Evolutionary conservation across 2,888 invertebrate species (phyloP).

Genomic region (Spodoptera picta): DNA sequence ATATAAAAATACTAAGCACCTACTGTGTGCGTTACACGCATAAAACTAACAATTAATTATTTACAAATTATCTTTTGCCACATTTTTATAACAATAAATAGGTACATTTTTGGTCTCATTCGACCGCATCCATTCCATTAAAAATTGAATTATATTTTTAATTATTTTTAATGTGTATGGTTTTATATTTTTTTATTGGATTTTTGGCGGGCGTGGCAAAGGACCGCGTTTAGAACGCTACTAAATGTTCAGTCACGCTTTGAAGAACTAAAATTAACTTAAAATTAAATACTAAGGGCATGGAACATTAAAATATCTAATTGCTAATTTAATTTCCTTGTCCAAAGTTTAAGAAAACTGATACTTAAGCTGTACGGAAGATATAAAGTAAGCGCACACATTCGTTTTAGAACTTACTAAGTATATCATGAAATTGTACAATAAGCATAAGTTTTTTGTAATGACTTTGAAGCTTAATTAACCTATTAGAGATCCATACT

Average conservation of each 20-base stretch:
- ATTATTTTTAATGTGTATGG: constrained; percentile 47
- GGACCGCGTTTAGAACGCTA: constrained; percentile 80
- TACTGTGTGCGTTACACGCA: constrained; percentile 78
- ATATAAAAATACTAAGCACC: constrained; percentile 71
- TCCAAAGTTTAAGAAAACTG: constrained; percentile 37
- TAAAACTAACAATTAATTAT: constrained; percentile 67
- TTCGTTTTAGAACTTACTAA: constrained; percentile 21
- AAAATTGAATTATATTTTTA: constrained; percentile 61
- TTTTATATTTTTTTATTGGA: constrained; percentile 50
- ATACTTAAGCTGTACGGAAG: constrained; percentile 37
- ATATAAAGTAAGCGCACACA: constrained; percentile 41
- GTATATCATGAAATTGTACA: constrained; percentile 39
- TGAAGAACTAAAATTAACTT: constrained; percentile 41
- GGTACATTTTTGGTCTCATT: constrained; percentile 57
- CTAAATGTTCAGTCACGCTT: constrained; percentile 75
- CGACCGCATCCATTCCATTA: constrained; percentile 69
- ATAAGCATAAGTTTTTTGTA: constrained; percentile 35
- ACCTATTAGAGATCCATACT: constrained; percentile 86
- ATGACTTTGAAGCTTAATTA: constrained; percentile 56
- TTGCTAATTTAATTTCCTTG: constrained; percentile 14
- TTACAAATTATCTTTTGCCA: constrained; percentile 73
- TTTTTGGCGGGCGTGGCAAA: constrained; percentile 66
- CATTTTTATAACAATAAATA: constrained; percentile 63
- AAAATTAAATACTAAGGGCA: constrained; percentile 24
- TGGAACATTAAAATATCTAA: constrained; percentile 21